Evolutionary conservation across 2,888 invertebrate species (phyloP).

Genomic region (Ormyrus pomaceus): DNA sequence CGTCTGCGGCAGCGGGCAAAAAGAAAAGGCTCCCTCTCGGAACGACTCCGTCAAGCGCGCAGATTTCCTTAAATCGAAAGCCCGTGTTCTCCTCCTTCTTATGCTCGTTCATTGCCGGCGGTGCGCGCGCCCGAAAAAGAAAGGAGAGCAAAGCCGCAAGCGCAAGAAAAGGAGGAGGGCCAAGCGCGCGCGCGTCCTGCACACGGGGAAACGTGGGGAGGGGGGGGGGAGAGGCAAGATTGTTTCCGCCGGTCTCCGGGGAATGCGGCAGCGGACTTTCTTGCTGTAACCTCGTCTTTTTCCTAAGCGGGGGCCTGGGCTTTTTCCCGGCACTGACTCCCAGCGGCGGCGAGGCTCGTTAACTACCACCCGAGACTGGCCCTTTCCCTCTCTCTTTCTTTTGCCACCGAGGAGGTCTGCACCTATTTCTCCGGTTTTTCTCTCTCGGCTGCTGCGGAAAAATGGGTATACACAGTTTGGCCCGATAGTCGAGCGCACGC

Average conservation of each 20-base stretch:
- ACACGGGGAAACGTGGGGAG: neutral
- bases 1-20: neutral
- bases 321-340: slow-evolving; percentile 22
- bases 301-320: slow-evolving; percentile 11
- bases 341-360: slow-evolving; percentile 48
- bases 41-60: no score
- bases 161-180: slow-evolving; percentile 13
- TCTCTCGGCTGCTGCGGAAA: neutral
- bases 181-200: neutral
- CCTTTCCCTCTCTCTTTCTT: slow-evolving; percentile 46
- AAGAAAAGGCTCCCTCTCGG: neutral
- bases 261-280: slow-evolving; percentile 48
- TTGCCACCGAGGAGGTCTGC: neutral
- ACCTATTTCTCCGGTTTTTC: slow-evolving; percentile 22
- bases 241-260: slow-evolving; percentile 63
- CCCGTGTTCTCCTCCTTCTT: neutral
- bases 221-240: slow-evolving; percentile 57
- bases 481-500: slow-evolving; percentile 57
- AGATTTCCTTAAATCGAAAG: slow-evolving; percentile 27
- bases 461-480: slow-evolving; percentile 22
- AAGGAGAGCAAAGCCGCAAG: neutral
- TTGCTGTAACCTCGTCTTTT: slow-evolving; percentile 42
- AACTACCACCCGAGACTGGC: slow-evolving; percentile 62
- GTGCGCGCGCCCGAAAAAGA: no score
- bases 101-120: neutral